Conservation (phyloP, 2,888 invertebrate genomes). For the Julus scandinavius region DNA sequence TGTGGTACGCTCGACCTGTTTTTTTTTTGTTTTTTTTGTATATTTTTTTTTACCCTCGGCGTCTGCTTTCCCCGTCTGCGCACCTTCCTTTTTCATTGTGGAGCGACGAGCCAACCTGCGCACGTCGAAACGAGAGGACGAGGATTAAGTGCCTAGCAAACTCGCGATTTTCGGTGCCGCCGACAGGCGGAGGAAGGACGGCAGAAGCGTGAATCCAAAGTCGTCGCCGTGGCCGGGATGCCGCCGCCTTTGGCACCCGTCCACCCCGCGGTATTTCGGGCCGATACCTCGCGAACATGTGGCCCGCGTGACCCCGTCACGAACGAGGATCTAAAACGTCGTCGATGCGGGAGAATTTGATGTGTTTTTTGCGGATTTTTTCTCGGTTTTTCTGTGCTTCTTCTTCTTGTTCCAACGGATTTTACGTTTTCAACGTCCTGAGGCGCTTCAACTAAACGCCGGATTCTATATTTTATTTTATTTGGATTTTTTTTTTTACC, state of each 20-base stretch:
- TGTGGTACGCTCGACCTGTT: neutral
- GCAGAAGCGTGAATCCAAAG: no score
- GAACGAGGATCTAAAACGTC: no score
- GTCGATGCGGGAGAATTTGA: neutral
- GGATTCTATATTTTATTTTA: no score
- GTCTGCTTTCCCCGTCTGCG: neutral
- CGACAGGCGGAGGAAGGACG: neutral
- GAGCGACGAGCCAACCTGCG: neutral
- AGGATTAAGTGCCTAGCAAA: conserved; percentile 6
- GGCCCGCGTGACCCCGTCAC: no score
- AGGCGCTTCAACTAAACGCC: no score
- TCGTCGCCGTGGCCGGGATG: neutral
- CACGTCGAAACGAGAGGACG: neutral
- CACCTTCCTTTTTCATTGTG: conserved; percentile 3
- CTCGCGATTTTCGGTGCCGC: neutral
- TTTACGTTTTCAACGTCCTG: no score
- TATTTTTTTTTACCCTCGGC: neutral
- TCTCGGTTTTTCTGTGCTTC: no score
- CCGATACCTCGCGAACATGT: neutral
- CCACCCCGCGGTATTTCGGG: neutral
- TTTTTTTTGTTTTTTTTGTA: neutral
- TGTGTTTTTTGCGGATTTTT: neutral
- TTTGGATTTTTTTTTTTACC: neutral
- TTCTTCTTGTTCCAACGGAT: no score
- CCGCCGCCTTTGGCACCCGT: no score